These are phyloP conservation scores for Thaumatotibia leucotreta DNA, from an alignment of 1,140 invertebrate genomes.

Conservation along the genomic window DNA sequence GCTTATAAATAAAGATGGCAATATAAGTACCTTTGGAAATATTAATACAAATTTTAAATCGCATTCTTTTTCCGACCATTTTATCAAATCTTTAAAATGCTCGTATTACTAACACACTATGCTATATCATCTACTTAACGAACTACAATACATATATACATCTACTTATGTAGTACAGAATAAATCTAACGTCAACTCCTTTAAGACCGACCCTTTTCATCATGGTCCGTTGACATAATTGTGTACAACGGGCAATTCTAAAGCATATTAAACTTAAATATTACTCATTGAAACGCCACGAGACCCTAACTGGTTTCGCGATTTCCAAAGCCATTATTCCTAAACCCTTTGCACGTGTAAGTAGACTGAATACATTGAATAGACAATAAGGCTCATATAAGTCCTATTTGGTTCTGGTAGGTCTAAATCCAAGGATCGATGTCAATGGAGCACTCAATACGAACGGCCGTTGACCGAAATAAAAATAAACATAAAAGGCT, in stretches of 20 bases:
- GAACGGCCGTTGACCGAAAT: slow-evolving; percentile 65
- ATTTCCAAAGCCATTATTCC: not conserved
- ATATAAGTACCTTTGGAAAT: too few relatives aligned
- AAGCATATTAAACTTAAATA: not conserved
- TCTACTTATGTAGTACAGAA: not conserved
- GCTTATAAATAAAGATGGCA: too few relatives aligned
- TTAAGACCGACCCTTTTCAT: not conserved
- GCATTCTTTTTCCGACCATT: too few relatives aligned
- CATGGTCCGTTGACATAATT: not conserved
- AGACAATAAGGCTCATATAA: not conserved
- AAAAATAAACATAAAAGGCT: slow-evolving; percentile 50
- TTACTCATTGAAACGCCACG: not conserved
- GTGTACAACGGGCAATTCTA: not conserved
- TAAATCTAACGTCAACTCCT: not conserved
- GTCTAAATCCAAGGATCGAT: slow-evolving; percentile 56
- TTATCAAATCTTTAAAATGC: too few relatives aligned
- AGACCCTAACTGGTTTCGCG: not conserved
- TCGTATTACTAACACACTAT: not conserved
- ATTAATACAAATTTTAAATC: too few relatives aligned
- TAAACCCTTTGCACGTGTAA: slow-evolving; percentile 21
- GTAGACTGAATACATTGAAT: slow-evolving; percentile 5
- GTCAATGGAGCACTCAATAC: slow-evolving; percentile 62
- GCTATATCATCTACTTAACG: not conserved
- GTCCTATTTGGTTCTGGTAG: slow-evolving; percentile 29
- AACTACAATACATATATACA: too few relatives aligned